Evolutionary conservation across 2,113 vertebrate genomes (phyloP).

Genomic region (Nothocercus nigrocapillus): DNA sequence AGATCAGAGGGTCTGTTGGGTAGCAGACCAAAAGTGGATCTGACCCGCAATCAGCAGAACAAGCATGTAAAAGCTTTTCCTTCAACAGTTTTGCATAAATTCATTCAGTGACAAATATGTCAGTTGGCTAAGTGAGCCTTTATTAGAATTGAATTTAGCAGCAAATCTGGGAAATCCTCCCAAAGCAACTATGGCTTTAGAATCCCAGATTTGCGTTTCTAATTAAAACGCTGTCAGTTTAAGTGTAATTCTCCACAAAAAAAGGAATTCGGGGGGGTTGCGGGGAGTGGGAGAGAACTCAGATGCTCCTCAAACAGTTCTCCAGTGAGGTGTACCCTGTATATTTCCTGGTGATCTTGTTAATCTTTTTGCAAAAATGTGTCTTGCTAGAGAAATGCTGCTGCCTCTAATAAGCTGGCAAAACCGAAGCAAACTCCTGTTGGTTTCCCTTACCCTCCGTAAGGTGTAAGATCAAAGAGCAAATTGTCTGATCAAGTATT

Average conservation of each 20-base stretch:
- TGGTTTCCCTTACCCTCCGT: neutral
- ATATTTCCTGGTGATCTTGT: conserved; percentile 33
- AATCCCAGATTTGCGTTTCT: conserved; percentile 67
- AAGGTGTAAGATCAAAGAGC: conserved; percentile 65
- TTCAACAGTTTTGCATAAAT: conserved; percentile 35
- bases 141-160: conserved; percentile 63
- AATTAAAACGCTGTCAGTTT: conserved; percentile 75
- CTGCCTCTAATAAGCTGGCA: conserved; percentile 40
- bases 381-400: conserved; percentile 7
- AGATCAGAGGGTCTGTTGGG: conserved; percentile 1
- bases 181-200: conserved; percentile 55
- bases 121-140: conserved; percentile 59
- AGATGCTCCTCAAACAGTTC: conserved; percentile 29
- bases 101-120: conserved; percentile 44
- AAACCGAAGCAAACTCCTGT: conserved; percentile 43
- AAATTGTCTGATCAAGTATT: conserved; percentile 48
- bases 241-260: conserved; percentile 55
- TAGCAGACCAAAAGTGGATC: conserved; percentile 25
- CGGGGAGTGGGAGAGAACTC: conserved; percentile 18
- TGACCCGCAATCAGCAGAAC: conserved; percentile 33
- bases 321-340: conserved; percentile 26
- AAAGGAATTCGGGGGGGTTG: conserved; percentile 24
- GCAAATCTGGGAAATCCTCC: conserved; percentile 72
- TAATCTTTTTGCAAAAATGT: conserved; percentile 37
- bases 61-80: neutral